Conservation (phyloP, 2,888 invertebrate genomes). For the Smittia sp. region DNA sequence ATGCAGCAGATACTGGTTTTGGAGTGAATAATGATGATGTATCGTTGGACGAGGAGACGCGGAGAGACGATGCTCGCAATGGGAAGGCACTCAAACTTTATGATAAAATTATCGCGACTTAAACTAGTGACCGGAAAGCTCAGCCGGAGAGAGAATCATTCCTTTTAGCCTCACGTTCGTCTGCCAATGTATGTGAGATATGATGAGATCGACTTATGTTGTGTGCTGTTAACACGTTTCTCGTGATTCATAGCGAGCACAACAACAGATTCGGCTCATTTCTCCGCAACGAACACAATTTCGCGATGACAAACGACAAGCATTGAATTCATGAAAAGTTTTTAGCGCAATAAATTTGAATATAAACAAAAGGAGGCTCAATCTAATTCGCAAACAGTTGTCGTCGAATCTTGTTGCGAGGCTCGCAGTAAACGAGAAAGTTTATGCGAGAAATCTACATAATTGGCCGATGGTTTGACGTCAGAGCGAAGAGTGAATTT, state of each 20-base stretch:
- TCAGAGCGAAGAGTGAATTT: too few species aligned
- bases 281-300: neutral
- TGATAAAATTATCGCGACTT: too few species aligned
- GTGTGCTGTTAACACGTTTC: neutral
- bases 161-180: too few species aligned
- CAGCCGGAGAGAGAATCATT: too few species aligned
- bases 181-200: too few species aligned
- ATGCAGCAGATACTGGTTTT: neutral
- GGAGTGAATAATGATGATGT: constrained; percentile 4
- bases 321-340: neutral
- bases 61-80: neutral
- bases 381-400: neutral
- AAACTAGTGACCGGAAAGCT: too few species aligned
- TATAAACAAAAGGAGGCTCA: neutral
- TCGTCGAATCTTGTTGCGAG: too few species aligned
- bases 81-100: neutral
- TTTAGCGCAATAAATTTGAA: constrained; percentile 8
- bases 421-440: too few species aligned
- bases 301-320: neutral
- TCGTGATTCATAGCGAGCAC: constrained; percentile 3
- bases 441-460: too few species aligned
- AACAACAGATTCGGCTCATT: neutral
- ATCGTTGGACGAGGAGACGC: neutral
- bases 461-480: too few species aligned
- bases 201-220: neutral